A percentile compares a stretch with the other conserved stretches of the same genome.
These are phyloP conservation scores for Nephrotoma guestfalica DNA, from an alignment of 2,888 invertebrate species.

Conservation along the genomic window DNA sequence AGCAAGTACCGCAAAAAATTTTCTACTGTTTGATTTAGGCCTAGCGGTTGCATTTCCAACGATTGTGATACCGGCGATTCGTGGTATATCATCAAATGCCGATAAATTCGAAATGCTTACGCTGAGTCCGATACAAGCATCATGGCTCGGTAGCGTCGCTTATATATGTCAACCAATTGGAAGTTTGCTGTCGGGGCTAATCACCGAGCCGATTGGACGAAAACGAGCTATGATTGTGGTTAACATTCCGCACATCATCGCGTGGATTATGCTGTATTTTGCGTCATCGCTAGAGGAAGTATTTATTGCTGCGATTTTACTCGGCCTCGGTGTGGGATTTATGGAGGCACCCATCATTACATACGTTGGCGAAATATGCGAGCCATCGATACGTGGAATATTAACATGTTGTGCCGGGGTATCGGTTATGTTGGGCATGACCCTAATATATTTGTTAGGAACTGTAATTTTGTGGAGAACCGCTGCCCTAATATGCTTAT, in stretches of 20 bases:
- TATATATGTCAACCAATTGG: conserved; percentile 43
- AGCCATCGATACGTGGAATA: conserved; percentile 38
- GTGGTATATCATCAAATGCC: conserved; percentile 28
- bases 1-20: conserved; percentile 39
- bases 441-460: conserved; percentile 37
- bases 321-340: conserved; percentile 42
- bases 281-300: conserved; percentile 35
- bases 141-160: conserved; percentile 44
- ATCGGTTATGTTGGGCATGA: conserved; percentile 35
- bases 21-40: conserved; percentile 39
- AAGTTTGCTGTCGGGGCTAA: conserved; percentile 39
- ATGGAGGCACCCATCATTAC: conserved; percentile 47
- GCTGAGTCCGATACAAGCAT: conserved; percentile 37
- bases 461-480: conserved; percentile 38
- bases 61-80: conserved; percentile 40
- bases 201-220: conserved; percentile 39
- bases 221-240: conserved; percentile 40
- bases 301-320: conserved; percentile 36
- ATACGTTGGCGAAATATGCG: conserved; percentile 44
- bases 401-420: conserved; percentile 35
- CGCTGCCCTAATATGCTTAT: conserved; percentile 36
- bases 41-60: conserved; percentile 43
- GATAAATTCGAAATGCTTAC: conserved; percentile 30
- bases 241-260: conserved; percentile 40
- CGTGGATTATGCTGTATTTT: conserved; percentile 41